These are phyloP conservation scores for Noctua janthina DNA, from an alignment of 2,888 invertebrate species.

Conservation along the genomic window DNA sequence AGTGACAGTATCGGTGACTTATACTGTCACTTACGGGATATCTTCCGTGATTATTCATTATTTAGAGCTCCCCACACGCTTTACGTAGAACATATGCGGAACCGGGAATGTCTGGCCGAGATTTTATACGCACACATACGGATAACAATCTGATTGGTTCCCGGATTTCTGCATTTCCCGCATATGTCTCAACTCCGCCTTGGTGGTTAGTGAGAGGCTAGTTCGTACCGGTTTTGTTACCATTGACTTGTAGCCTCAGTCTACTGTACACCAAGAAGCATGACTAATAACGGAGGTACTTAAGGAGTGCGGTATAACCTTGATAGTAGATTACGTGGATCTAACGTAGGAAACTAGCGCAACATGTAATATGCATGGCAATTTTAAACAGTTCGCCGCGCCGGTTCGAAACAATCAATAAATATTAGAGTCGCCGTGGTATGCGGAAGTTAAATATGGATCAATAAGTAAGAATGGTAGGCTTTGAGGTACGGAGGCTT, in stretches of 20 bases:
- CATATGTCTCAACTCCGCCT: neutral
- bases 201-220: neutral
- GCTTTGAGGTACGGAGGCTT: neutral
- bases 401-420: conserved; percentile 19
- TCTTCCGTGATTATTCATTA: too few species aligned
- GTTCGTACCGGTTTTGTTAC: neutral
- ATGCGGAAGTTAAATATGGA: conserved; percentile 9
- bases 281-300: conserved; percentile 49
- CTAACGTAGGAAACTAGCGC: neutral
- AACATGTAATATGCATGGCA: conserved; percentile 42
- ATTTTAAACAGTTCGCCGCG: conserved; percentile 7
- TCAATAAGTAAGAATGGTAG: neutral
- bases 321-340: conserved; percentile 41
- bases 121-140: too few species aligned
- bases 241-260: neutral
- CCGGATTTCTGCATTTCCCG: neutral
- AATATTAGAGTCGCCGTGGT: neutral
- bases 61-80: too few species aligned
- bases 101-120: too few species aligned
- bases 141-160: neutral
- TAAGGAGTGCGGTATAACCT: conserved; percentile 24
- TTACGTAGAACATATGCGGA: too few species aligned
- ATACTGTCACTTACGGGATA: too few species aligned
- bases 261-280: conserved; percentile 12
- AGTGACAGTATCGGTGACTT: too few species aligned